Base-by-base conservation (phyloP, 2,113 vertebrate genomes). In the Sitta europaea region DNA sequence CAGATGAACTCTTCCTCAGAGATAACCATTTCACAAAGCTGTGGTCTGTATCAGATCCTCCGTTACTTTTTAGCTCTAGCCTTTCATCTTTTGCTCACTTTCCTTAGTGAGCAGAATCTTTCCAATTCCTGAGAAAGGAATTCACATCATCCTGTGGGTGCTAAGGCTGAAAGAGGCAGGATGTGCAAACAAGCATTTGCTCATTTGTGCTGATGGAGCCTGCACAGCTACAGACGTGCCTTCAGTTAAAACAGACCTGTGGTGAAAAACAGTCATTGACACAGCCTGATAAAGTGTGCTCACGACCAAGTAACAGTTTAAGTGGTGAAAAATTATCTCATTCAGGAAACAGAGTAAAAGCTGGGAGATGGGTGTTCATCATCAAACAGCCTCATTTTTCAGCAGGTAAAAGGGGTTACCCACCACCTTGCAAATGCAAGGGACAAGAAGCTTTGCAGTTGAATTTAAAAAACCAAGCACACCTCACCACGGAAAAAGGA, bases 271-370 rank as follows among this genome's bases (percentile, higher is more conserved):
- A 1, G 58, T 12, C 78, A 43, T 5, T 57, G 51, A 43, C 43
- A 77, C 17, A 40, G 36, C 17, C 45, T 1, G 1, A 40, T 19
- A 78, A 54, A 74, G 40, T 1, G 2, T 75, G 53, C 35, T 90
- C 59, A 43, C 0, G 0, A 43, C 16, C 31, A 78, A 1, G 6
- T 17, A 93, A 54, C 21, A 43, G 35, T 45, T 61, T 27, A 35
- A 53, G 55, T 84, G 35, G 19, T 80, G 59, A 93, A 62, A 72
- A 45, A 72, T 62, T 13, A 63, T 16, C 43, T 63, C 40, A 11
- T 62, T 78, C 75, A 29, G 29, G 33, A 84, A 29, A 65, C 22
- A 57, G 33, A 73, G 13, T 51, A 91, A 47, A 65, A 54, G 17
- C 53, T 58, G 28, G 29, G 53, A 94, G 28, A 68, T 38, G 48